phyloP scores from a whole-genome alignment of 2,113 vertebrate species.

The Psophia crepitans region DNA sequence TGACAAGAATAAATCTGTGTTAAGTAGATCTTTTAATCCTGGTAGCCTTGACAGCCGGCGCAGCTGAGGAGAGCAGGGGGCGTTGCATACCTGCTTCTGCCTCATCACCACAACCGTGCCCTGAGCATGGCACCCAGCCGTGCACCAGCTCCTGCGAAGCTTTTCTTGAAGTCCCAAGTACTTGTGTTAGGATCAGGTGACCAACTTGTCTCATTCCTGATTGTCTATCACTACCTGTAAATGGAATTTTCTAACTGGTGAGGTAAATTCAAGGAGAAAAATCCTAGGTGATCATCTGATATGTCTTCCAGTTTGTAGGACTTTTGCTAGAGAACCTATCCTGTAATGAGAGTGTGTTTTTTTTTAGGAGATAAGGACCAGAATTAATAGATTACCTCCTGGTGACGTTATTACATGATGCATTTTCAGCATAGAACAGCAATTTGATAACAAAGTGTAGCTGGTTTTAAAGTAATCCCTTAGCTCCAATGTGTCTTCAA shows the following conservation, averaged over 20 bases:
- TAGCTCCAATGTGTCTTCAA: background rate
- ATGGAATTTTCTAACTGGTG: background rate
- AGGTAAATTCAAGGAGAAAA: background rate
- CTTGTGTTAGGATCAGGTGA: background rate
- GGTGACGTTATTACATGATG: background rate
- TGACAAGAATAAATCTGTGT: constrained; percentile 40
- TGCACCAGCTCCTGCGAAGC: background rate
- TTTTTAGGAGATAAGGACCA: background rate
- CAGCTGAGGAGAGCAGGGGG: background rate
- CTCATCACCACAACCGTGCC: accelerated
- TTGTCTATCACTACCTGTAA: background rate
- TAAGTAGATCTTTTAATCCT: constrained; percentile 54
- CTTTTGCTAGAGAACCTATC: background rate
- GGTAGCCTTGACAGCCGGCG: background rate
- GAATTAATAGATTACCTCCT: background rate
- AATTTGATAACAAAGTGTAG: background rate
- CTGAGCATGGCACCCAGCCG: background rate
- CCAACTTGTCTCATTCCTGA: background rate
- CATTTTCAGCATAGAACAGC: background rate
- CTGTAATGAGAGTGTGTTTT: background rate
- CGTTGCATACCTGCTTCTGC: background rate
- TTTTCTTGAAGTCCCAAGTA: background rate
- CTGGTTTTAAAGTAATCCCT: background rate
- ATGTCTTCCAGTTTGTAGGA: background rate
- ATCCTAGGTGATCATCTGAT: background rate